Evolutionary conservation across 2,797 vertebrate species (phyloP).

Genomic region (Nannoperca obscura): DNA sequence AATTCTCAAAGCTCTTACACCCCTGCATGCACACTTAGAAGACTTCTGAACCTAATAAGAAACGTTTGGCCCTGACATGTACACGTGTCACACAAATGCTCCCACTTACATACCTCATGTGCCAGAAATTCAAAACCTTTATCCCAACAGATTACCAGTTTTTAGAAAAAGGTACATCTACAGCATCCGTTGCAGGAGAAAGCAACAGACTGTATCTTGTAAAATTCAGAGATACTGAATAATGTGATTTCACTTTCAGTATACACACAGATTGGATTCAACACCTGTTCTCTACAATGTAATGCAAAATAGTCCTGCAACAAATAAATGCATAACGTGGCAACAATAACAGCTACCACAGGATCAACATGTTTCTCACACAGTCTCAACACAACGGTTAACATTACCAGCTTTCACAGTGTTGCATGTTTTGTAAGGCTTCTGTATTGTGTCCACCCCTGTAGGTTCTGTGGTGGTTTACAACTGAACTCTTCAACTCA

Average conservation of each 20-base stretch:
- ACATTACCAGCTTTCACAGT: background rate
- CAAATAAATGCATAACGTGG: background rate
- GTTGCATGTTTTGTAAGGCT: background rate
- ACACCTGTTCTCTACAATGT: background rate
- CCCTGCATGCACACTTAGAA: slow-evolving; percentile 15
- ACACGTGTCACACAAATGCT: slow-evolving; percentile 9
- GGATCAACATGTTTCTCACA: background rate
- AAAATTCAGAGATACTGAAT: slow-evolving; percentile 21
- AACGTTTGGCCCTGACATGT: slow-evolving; percentile 22
- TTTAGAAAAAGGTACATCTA: background rate
- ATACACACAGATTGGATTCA: slow-evolving; percentile 8
- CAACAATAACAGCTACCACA: background rate
- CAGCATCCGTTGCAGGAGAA: slow-evolving; percentile 8
- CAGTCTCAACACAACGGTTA: background rate
- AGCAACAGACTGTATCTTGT: slow-evolving; percentile 14
- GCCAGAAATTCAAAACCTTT: slow-evolving; percentile 14
- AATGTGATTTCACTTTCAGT: background rate
- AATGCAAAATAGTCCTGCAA: background rate
- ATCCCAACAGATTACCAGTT: background rate
- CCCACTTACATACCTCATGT: background rate
- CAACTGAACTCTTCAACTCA: background rate
- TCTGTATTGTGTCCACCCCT: background rate
- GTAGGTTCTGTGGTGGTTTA: background rate
- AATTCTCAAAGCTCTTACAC: slow-evolving; percentile 39
- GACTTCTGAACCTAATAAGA: slow-evolving; percentile 7